Base-by-base conservation (phyloP, 2,113 vertebrate species). In the Urocitellus parryii region DNA sequence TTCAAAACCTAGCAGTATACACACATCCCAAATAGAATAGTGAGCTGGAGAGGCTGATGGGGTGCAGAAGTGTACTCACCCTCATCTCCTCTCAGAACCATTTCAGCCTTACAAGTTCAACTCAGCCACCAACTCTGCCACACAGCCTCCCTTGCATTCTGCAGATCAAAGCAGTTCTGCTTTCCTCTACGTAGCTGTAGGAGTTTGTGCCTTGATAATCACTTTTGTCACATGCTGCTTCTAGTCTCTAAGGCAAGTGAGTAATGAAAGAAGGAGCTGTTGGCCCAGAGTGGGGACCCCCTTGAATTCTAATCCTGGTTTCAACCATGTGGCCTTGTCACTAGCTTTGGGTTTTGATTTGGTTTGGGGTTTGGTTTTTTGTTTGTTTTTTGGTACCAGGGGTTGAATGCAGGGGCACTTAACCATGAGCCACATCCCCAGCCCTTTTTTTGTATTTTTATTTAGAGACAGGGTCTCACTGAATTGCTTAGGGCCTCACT, bases 221-320 rank as follows among this genome's bases (percentile, higher is more conserved):
- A 76, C 45, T 96, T 92, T 51, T 72, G 32, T 78, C 70, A 89
- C 51, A 51, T 34, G 16, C 65, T 92, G 39, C 79, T 63, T 11
- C 27, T 53, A 22, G 20, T 76, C 80, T 87, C 6, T 67, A 79
- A 79, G 42, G 56, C 16, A 39, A 5, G 16, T 78, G 29, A 86
- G n/a, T 79, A 90, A 74, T 58, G 4, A 90, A 61, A 95, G n/a
- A 84, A 91, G 85, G 51, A 83, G 45, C 20, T 42, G 45, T 88
- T 67, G 83, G 37, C 37, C 24, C 20, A n/a, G 29, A 85, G 18
- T 79, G 25, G 39, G 22, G 34, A 92, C 56, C 77, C 53, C 17
- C 78, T 17, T 81, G n/a, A 81, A 32, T 53, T 96, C 81, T 85
- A 53, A 80, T 24, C 32, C 27, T 85, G 48, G n/a, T 65, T 72